Conservation (phyloP, 1,140 invertebrate genomes). For the Calliphora vicina region DNA sequence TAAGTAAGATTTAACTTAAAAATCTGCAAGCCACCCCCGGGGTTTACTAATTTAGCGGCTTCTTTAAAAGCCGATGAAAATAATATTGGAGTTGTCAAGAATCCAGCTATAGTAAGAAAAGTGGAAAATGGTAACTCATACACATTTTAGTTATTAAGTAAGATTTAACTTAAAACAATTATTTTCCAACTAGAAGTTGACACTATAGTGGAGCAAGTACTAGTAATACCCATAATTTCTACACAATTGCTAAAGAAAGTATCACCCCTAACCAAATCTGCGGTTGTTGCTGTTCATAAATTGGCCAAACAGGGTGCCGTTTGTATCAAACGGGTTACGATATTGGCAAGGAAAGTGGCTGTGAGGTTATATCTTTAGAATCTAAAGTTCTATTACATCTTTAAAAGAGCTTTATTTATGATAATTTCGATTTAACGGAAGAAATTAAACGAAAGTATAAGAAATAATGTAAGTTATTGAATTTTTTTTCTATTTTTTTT, state of each 20-base stretch:
- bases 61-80: not conserved
- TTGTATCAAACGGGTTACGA: conserved; percentile 72
- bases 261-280: conserved; percentile 67
- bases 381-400: conserved; percentile 76
- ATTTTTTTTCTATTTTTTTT: too few relatives aligned
- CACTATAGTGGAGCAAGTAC: conserved; percentile 72
- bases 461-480: conserved; percentile 43
- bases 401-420: conserved; percentile 67
- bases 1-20: too few relatives aligned
- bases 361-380: conserved; percentile 76
- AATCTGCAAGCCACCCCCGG: conserved; percentile 54
- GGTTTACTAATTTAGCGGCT: not conserved
- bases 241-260: conserved; percentile 71
- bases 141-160: too few relatives aligned
- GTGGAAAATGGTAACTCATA: not conserved
- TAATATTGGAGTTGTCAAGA: not conserved
- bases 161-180: too few relatives aligned
- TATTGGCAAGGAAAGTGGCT: conserved; percentile 67
- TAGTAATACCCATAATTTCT: conserved; percentile 81
- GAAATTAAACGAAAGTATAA: conserved; percentile 61
- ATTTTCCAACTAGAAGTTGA: conserved; percentile 55
- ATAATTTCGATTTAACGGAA: conserved; percentile 63
- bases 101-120: not conserved
- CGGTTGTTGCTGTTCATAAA: conserved; percentile 78
- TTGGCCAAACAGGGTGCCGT: conserved; percentile 88